A percentile compares a stretch with the other conserved stretches of the same genome.
Conservation (phyloP, 2,113 vertebrate species). For the Dendrocopos noguchii region DNA sequence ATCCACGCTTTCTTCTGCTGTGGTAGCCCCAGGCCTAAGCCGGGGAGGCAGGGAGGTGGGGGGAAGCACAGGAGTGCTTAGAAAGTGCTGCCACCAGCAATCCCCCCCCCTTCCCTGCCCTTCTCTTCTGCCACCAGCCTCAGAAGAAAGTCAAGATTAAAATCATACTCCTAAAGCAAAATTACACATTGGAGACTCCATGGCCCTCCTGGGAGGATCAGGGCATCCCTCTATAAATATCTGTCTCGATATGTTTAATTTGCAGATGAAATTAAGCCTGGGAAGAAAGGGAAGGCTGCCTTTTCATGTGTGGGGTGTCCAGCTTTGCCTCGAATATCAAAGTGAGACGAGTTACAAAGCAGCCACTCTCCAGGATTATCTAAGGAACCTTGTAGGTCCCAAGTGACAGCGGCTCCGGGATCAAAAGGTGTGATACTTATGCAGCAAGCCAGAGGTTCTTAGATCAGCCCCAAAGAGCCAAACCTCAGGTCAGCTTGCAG, state of each 20-base stretch:
- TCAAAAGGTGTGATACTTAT: slow-evolving; percentile 54
- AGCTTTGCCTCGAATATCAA: slow-evolving; percentile 59
- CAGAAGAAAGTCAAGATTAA: background rate
- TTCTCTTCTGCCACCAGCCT: background rate
- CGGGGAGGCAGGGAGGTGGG: background rate
- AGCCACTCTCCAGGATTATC: background rate
- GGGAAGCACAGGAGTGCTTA: background rate
- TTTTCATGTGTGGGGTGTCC: slow-evolving; percentile 61
- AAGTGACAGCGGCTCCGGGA: background rate
- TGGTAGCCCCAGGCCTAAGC: background rate
- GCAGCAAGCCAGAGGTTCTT: background rate
- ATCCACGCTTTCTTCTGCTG: fast-evolving
- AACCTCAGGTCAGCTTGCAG: background rate
- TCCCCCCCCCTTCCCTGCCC: background rate
- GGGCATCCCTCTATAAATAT: slow-evolving; percentile 41
- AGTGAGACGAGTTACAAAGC: slow-evolving; percentile 29
- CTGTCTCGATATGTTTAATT: slow-evolving; percentile 48
- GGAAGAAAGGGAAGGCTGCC: slow-evolving; percentile 53
- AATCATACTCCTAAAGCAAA: slow-evolving; percentile 34
- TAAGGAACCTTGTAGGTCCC: slow-evolving; percentile 48
- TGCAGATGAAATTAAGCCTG: slow-evolving; percentile 66
- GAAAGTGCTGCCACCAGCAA: background rate
- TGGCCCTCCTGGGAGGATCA: background rate
- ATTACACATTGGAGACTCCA: slow-evolving; percentile 20
- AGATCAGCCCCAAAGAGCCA: slow-evolving; percentile 7